Conservation (phyloP, 2,797 vertebrate species). For the Cichlasoma orientale region DNA sequence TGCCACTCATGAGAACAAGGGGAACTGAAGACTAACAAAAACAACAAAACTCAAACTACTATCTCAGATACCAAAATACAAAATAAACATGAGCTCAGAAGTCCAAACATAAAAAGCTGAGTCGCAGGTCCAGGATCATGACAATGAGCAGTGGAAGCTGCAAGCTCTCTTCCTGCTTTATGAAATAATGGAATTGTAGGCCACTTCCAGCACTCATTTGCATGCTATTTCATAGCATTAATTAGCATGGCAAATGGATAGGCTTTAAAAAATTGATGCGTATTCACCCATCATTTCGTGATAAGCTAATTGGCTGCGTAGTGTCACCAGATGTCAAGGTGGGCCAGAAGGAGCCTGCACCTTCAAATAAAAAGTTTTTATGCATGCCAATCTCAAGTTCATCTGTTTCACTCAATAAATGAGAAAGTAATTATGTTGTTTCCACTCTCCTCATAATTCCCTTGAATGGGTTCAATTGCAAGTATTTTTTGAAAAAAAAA, state of each 20-base stretch:
- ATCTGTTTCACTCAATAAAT: background rate
- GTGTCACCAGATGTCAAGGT: background rate
- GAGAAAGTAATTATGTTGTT: background rate
- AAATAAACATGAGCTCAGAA: too few relatives aligned
- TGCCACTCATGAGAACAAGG: too few relatives aligned
- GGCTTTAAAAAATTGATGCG: background rate
- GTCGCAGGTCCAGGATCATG: too few relatives aligned
- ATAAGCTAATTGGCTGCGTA: background rate
- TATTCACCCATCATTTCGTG: background rate
- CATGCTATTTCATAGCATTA: background rate
- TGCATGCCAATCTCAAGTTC: background rate
- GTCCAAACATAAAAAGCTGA: too few relatives aligned
- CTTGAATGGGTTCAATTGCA: background rate
- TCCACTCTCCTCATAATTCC: background rate
- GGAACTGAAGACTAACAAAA: too few relatives aligned
- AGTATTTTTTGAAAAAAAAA: too few relatives aligned
- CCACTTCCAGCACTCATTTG: background rate
- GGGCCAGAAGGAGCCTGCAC: background rate
- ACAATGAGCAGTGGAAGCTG: too few relatives aligned
- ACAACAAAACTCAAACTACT: too few relatives aligned
- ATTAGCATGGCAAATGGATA: background rate
- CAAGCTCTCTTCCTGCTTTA: too few relatives aligned
- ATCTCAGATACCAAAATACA: too few relatives aligned
- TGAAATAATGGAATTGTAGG: too few relatives aligned
- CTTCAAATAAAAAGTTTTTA: background rate